A percentile compares a stretch with the other conserved stretches of the same genome.
Evolutionary conservation across 2,888 invertebrate genomes (phyloP).

Genomic region (Antheraea yamamai): DNA sequence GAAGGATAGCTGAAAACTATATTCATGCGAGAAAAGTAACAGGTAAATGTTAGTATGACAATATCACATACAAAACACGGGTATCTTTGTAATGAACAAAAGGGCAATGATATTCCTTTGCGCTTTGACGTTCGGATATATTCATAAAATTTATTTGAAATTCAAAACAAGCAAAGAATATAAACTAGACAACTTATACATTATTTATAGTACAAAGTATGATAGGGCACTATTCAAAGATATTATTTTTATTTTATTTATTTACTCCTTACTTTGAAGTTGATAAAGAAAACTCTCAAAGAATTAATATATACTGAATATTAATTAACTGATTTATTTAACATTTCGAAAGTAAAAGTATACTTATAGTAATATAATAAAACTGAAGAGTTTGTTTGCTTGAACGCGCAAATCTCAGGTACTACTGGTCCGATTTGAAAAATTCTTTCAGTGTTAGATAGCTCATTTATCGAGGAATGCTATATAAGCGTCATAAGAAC

Average conservation of each 20-base stretch:
- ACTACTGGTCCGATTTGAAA: no score
- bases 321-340: no score
- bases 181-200: slow-evolving; percentile 13
- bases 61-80: not conserved
- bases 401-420: no score
- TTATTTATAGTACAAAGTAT: slow-evolving; percentile 12
- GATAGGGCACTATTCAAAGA: not conserved
- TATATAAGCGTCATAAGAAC: no score
- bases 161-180: slow-evolving; percentile 13
- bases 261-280: not conserved
- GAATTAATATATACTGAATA: not conserved
- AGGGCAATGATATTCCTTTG: slow-evolving; percentile 25
- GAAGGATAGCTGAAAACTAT: no score
- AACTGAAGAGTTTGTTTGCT: no score
- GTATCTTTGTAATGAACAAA: slow-evolving; percentile 1
- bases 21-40: no score
- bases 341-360: no score
- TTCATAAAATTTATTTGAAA: slow-evolving; percentile 8
- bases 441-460: no score
- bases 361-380: no score
- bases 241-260: not conserved
- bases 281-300: not conserved
- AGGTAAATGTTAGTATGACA: no score
- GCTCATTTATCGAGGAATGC: no score
- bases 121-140: slow-evolving; percentile 3